Evolutionary conservation across 2,113 vertebrate genomes (phyloP), one percentile per base, ranked within the genome.

Genomic region (Podilymbus podiceps): DNA sequence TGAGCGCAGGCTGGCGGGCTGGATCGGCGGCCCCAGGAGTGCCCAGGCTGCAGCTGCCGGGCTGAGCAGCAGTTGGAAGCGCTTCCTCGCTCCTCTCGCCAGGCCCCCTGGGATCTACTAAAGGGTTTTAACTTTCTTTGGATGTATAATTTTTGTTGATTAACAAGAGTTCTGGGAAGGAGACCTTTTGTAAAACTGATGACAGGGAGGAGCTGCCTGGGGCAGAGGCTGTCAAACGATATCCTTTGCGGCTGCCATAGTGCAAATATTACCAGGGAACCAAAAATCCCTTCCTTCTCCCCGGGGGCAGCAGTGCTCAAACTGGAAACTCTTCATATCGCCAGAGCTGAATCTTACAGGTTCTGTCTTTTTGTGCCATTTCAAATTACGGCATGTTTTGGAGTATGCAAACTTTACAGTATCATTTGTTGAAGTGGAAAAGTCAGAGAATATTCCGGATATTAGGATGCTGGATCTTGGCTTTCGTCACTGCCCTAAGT

Each of bases 131-230:
- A 68, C 96, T 97, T 96, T 75, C 82, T 80, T 94, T 75, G 89
- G 88, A 75, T 94, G 72, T 96, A 66, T 85, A 87, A 95, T 97
- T 97, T 93, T 30, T 92, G 91, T 95, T 97, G 94, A 96, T 98
- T 95, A 97, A 95, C 90, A 93, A 84, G 81, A 97, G 93, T 91
- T 97, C 82, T 81, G 80, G 95, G 92, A 95, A 94, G 79, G 47
- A 94, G 85, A 22, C 63, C 85, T 96, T 96, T 94, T 96, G 89
- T 94, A 86, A 82, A 88, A 33, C 53, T 22, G 86, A 74, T 97
- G 92, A 80, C 74, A 81, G 69, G 86, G 91, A 95, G 88, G 76
- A 96, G 72, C 90, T 95, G 91, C 89, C 94, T 76, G 81, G 90
- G 90, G 89, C 85, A 91, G 73, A 50, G 82, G 53, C 82, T 96